These are phyloP conservation scores for Sinelater perroti DNA, from an alignment of 2,888 invertebrate species.

Conservation along the genomic window DNA sequence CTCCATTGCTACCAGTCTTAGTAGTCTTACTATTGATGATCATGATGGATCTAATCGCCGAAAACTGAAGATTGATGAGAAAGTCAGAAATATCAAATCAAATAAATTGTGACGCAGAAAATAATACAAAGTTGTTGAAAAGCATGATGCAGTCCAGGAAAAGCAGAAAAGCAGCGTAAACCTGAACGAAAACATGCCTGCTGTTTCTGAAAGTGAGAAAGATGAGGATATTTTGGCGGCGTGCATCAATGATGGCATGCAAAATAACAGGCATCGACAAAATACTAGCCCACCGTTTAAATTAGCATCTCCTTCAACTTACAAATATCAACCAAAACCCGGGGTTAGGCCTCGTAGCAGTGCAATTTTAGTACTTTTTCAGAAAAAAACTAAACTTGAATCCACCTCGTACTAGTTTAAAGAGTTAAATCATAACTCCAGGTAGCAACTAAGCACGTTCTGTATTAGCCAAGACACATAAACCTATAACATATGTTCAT, in stretches of 20 bases:
- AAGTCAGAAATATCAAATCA: too few species aligned
- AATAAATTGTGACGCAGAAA: slow-evolving; percentile 18
- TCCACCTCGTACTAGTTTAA: slow-evolving; percentile 31
- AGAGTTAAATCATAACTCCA: too few species aligned
- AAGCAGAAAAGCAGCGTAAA: slow-evolving; percentile 25
- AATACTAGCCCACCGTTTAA: slow-evolving; percentile 27
- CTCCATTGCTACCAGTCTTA: slow-evolving; percentile 85
- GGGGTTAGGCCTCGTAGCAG: slow-evolving; percentile 32
- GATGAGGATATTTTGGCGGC: slow-evolving; percentile 73
- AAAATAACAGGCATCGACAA: slow-evolving; percentile 52
- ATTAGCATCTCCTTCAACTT: slow-evolving; percentile 43
- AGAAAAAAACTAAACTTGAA: too few species aligned
- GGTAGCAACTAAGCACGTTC: too few species aligned
- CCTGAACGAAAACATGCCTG: slow-evolving; percentile 39
- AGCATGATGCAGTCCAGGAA: slow-evolving; percentile 42
- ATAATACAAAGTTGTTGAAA: slow-evolving; percentile 35
- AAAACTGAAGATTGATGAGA: not conserved
- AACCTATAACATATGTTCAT: too few species aligned
- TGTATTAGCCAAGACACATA: too few species aligned
- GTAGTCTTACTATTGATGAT: slow-evolving; percentile 85
- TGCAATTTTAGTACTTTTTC: slow-evolving; percentile 44
- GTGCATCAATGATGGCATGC: slow-evolving; percentile 79
- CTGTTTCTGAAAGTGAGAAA: slow-evolving; percentile 61
- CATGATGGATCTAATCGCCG: slow-evolving; percentile 61
- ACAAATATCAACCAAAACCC: slow-evolving; percentile 38